Evolutionary conservation across 2,797 vertebrate genomes (phyloP).

Genomic region (Crossoptilon crossoptilon): DNA sequence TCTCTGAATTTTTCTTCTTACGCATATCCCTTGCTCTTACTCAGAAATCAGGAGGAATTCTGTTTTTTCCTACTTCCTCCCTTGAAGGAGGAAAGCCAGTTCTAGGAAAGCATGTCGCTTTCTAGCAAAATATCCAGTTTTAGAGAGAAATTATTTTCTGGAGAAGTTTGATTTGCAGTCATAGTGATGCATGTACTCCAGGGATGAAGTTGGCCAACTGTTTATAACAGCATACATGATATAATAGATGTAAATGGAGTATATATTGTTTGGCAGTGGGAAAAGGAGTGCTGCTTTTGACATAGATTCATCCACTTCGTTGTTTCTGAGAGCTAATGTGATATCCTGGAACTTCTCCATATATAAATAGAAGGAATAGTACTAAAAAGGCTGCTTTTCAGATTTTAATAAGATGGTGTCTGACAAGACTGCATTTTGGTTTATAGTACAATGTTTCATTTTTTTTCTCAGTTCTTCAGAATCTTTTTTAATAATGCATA

Average conservation of each 20-base stretch:
- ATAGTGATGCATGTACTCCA: background rate
- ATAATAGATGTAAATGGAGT: background rate
- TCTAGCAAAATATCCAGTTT: background rate
- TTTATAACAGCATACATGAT: background rate
- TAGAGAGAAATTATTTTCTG: background rate
- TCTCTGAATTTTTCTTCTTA: background rate
- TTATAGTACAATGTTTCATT: conserved; percentile 53
- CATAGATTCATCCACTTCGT: no score
- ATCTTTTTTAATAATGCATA: conserved; percentile 12
- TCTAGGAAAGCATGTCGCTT: background rate
- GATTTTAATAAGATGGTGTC: conserved; percentile 61
- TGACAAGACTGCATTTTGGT: conserved; percentile 58
- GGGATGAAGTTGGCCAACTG: background rate
- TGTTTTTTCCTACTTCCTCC: background rate
- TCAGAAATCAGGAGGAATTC: background rate
- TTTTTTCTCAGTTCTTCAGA: conserved; percentile 20
- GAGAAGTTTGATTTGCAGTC: background rate
- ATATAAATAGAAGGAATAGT: background rate
- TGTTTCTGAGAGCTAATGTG: background rate
- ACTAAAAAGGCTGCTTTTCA: conserved; percentile 40
- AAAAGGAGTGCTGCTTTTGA: background rate
- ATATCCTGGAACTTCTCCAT: background rate
- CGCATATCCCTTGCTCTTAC: background rate
- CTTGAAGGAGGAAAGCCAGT: background rate
- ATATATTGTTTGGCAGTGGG: background rate